Percentiles rank a stretch among this genome's conserved stretches.
Conservation (phyloP, 1,140 invertebrate species). For the Sminthurinus signatus region DNA sequence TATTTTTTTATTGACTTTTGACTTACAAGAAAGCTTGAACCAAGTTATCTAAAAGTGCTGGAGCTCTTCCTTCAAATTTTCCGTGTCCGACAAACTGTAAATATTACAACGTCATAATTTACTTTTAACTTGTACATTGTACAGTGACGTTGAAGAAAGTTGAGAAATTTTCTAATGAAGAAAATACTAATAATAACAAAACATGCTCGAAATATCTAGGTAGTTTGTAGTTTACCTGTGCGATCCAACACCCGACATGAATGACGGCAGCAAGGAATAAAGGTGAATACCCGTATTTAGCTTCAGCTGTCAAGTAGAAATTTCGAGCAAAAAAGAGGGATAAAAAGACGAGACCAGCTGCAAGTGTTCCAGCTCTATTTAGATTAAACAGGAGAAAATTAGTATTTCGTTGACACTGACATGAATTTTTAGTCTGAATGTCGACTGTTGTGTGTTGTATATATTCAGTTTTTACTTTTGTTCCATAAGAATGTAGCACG, state of each 20-base stretch:
- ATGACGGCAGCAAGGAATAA: slow-evolving; percentile 28
- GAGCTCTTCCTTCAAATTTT: slow-evolving; percentile 41
- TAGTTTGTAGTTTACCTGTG: too few species aligned
- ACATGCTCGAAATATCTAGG: too few species aligned
- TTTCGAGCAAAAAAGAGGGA: slow-evolving; percentile 23
- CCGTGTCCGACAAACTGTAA: slow-evolving; percentile 42
- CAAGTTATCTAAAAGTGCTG: slow-evolving; percentile 39
- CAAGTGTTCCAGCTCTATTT: slow-evolving; percentile 34
- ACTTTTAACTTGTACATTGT: too few species aligned
- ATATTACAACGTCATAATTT: too few species aligned
- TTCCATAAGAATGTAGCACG: slow-evolving; percentile 32
- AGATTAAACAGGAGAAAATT: slow-evolving; percentile 3
- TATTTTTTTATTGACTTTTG: too few species aligned
- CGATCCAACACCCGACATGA: slow-evolving; percentile 39
- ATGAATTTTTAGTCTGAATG: neutral
- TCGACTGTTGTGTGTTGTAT: neutral
- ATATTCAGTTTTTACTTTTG: slow-evolving; percentile 22
- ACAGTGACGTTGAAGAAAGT: too few species aligned
- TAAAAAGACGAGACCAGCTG: slow-evolving; percentile 24
- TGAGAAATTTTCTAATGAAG: too few species aligned
- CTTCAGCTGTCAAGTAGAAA: slow-evolving; percentile 26
- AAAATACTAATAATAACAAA: too few species aligned
- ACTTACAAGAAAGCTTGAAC: slow-evolving; percentile 39
- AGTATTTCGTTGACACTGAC: neutral
- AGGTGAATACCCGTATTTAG: slow-evolving; percentile 20